Evolutionary conservation across 2,888 invertebrate species (phyloP), one percentile per base, ranked within the genome.

Genomic region (Corythucha ciliata): DNA sequence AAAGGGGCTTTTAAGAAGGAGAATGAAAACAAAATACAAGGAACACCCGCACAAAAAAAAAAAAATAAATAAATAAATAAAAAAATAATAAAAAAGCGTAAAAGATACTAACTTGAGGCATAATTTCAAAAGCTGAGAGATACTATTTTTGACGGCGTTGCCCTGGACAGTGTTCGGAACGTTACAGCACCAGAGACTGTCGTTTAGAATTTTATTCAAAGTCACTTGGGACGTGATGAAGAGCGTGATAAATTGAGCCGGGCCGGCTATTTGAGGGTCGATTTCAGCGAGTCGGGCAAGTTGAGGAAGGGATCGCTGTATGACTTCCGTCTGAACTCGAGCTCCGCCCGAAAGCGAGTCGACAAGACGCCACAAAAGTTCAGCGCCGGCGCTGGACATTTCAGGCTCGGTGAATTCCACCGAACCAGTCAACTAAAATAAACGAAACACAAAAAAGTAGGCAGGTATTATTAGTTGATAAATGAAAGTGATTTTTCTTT

Each of bases 211-310:
- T 16, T 73, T 73, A 18, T 71, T 70, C 29, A 77, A 68, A 8
- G 76, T 64, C n/a, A 74, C 48, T 33, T 54, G 54, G 45, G 73
- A 72, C 44, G 83, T 80, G 56, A 87, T 81, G 64, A 85, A 87
- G 55, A 86, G 71, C 12, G 85, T 81, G 41, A 85, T 80, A 67
- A 89, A 89, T 65, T 83, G 80, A 7, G 54, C 85, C 3, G 86
- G 81, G 16, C 87, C 86, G 18, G 81, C 77, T 67, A 86, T 81
- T 16, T 77, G 74, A 8, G 79, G 76, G 70, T 88, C 88, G 73
- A 87, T 85, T 68, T 84, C 83, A 7, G 86, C 81, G 39, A 88
- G 41, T 1, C 57, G 45, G 26, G 37, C 56, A n/a, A 60, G 51
- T 24, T 60, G 57, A 5, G 57, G 57, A 4, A 57, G 50, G 6